Evolutionary conservation across 2,888 invertebrate species (phyloP), one percentile per base, ranked within the genome.

Genomic region (Tenthredo distinguenda): DNA sequence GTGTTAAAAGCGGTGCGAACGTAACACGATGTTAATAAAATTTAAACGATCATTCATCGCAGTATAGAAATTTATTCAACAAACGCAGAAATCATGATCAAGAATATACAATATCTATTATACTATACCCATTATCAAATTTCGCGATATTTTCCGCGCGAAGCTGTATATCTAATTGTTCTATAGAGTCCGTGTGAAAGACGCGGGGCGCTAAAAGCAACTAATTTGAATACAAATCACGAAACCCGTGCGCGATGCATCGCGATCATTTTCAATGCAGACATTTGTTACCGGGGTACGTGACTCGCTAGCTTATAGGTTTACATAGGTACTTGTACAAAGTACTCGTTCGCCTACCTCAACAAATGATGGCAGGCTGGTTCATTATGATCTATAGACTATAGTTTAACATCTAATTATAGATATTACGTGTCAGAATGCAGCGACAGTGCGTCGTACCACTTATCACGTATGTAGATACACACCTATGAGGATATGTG

Each of bases 341-440:
- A 31, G 15, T 26, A 18, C 6, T 15, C 2, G 34, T 15, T 68
- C 34, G 34, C 68, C 68, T 68, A 68, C 68, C 68, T 15, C 68
- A 68, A 68, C 68, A 68, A 68, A 68, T 68, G 34, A 68, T 34
- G 1, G 3, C 65, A 58, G 5, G 21, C 18, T 31, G 12, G 26
- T 68, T 15, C 68, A 34, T 34, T 68, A 18, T 68, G 12, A 18
- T 34, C 6, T 68, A 68, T 18, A 55, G 55, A n/a, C 55, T 55
- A 7, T 55, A 7, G 55, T 55, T 55, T 55, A 55, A 55, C 55
- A 55, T 55, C 55, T 55, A 55, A 55, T 55, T 55, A 55, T 55
- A 55, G 55, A 55, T 55, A 55, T 55, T 55, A 55, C 55, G 55
- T n/a, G 55, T 55, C n/a, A 55, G n/a, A 55, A 55, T 55, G 55